A percentile compares a stretch with the other conserved stretches of the same genome.
phyloP scores from a whole-genome alignment of 2,113 vertebrate species.

The Aegotheles bennettii region DNA sequence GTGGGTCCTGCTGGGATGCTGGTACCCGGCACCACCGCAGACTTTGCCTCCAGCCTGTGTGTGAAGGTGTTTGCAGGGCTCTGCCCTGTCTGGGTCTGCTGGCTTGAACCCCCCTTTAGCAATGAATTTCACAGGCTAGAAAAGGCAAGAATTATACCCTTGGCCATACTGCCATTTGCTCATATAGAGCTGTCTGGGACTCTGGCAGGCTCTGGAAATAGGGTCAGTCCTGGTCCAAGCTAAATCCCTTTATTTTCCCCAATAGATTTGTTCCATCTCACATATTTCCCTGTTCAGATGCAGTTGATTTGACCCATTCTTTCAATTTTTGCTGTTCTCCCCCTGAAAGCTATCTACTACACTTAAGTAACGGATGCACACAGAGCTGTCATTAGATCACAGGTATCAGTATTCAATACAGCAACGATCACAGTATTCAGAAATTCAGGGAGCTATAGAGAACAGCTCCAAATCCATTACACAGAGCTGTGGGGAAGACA shows the following conservation, averaged over 20 bases:
- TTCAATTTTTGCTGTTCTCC: background rate
- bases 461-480: background rate
- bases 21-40: background rate
- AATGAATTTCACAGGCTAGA: background rate
- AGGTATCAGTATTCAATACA: background rate
- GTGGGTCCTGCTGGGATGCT: background rate
- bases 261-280: background rate
- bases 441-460: background rate
- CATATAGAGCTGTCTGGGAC: background rate
- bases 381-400: background rate
- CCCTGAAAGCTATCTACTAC: background rate
- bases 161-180: background rate
- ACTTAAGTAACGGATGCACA: background rate
- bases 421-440: conserved; percentile 7
- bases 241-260: background rate
- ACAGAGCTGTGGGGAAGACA: background rate
- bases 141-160: background rate
- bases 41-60: background rate
- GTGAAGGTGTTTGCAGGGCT: background rate
- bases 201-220: background rate
- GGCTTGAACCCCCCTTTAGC: background rate
- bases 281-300: background rate
- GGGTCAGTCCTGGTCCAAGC: background rate
- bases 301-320: background rate
- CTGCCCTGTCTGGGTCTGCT: background rate